A percentile compares a stretch with the other conserved stretches of the same genome.
Conservation (phyloP, 2,797 vertebrate genomes). For the Clarias fuscus region DNA sequence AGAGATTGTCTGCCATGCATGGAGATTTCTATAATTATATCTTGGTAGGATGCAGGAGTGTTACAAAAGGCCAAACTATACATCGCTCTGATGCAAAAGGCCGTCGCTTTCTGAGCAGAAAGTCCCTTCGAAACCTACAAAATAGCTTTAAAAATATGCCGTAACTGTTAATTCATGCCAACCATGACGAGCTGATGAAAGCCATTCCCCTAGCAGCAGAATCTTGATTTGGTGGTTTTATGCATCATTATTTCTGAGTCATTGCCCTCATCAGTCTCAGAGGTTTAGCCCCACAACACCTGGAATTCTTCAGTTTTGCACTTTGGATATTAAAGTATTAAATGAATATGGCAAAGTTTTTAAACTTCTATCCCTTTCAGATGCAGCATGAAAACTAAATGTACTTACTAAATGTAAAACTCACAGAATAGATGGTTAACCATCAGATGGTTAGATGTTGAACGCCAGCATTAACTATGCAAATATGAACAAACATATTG, state of each 20-base stretch:
- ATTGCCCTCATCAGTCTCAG: conserved; percentile 1
- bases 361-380: background rate
- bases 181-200: background rate
- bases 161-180: background rate
- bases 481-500: background rate
- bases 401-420: background rate
- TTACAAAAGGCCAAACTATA: conserved; percentile 50
- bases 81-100: conserved; percentile 39
- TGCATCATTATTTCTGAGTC: background rate
- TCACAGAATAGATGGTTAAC: background rate
- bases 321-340: background rate
- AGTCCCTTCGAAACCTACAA: conserved; percentile 12
- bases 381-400: too few relatives aligned
- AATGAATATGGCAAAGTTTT: background rate
- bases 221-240: background rate
- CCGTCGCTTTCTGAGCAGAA: conserved; percentile 11
- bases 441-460: background rate
- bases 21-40: conserved; percentile 59
- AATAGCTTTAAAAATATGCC: conserved; percentile 16
- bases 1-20: conserved; percentile 53
- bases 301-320: background rate
- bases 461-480: background rate
- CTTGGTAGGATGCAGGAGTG: conserved; percentile 49
- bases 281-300: background rate
- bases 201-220: background rate